Conservation (phyloP, 2,797 vertebrate species). For the Sciaenops ocellatus region DNA sequence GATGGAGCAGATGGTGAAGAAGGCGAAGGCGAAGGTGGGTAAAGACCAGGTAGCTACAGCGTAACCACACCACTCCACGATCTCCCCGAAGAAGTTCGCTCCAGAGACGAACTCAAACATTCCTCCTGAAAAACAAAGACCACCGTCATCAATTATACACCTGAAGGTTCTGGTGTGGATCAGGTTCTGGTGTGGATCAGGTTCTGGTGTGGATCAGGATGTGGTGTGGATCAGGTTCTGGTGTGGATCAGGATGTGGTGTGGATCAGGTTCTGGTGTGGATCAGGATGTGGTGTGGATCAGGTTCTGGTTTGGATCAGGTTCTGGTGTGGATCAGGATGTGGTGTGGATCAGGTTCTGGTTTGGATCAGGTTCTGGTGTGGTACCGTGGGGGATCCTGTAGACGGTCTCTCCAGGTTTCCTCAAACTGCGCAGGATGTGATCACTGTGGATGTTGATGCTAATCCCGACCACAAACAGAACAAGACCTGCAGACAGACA, state of each 20-base stretch:
- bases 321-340: neutral
- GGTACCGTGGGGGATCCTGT: constrained; percentile 92
- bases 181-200: neutral
- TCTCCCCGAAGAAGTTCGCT: constrained; percentile 95
- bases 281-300: neutral
- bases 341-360: too few species aligned
- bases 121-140: constrained; percentile 84
- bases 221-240: too few species aligned
- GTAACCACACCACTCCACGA: constrained; percentile 93
- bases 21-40: constrained; percentile 88
- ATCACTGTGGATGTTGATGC: constrained; percentile 95
- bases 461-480: constrained; percentile 90
- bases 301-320: neutral
- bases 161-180: neutral
- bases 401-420: constrained; percentile 88
- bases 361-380: neutral
- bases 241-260: neutral
- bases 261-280: too few species aligned
- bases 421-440: constrained; percentile 88
- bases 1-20: constrained; percentile 91
- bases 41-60: constrained; percentile 90
- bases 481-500: constrained; percentile 81
- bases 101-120: constrained; percentile 92
- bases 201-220: too few species aligned
- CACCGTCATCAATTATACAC: too few species aligned